Base-by-base conservation (phyloP, 2,113 vertebrate species). In the Maccullochella peelii region DNA sequence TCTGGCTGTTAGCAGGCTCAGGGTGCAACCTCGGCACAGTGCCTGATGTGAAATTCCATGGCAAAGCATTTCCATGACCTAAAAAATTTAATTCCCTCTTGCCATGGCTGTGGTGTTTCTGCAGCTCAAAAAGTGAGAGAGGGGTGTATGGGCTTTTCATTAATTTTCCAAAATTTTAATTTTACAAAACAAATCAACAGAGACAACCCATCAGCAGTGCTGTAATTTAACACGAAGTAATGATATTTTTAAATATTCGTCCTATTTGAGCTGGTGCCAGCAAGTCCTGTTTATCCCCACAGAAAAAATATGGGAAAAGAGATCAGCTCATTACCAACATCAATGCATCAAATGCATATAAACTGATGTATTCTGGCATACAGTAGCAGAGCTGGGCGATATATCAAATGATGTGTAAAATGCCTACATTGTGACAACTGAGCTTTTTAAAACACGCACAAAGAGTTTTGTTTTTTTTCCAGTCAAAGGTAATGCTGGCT, bases 41-140 rank as follows among this genome's bases (percentile, higher is more conserved):
- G 76, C 77, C 79, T 18, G 75, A 89, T 85, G 80, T 69, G 71
- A 87, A 88, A 89, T 82, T 86, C 80, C 62, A 58, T 9, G 36
- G 83, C 52, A 72, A 79, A 74, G 67, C 68, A 84, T 86, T 82
- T 79, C 68, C 2, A 50, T 85, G 84, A 89, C 89, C 76, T 82
- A 67, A 62, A 75, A 58, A 55, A 57, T 9, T 0, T 11, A 27
- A 86, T 80, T 88, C 83, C 55, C 79, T 83, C 42, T 61, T 33
- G 72, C 63, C 15, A n/a, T 21, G n/a, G 47, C 65, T 44, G 25
- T 30, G 63, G 7, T 38, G 30, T 67, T 83, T 82, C 52, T 62
- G 44, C 55, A 58, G 70, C 70, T 88, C 36, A 57, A 47, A 77
- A 33, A 50, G 27, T 38, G 25, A 66, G 23, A 68, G 49, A 57